Evolutionary conservation across 2,113 vertebrate genomes (phyloP).

Genomic region (Elgaria multicarinata): DNA sequence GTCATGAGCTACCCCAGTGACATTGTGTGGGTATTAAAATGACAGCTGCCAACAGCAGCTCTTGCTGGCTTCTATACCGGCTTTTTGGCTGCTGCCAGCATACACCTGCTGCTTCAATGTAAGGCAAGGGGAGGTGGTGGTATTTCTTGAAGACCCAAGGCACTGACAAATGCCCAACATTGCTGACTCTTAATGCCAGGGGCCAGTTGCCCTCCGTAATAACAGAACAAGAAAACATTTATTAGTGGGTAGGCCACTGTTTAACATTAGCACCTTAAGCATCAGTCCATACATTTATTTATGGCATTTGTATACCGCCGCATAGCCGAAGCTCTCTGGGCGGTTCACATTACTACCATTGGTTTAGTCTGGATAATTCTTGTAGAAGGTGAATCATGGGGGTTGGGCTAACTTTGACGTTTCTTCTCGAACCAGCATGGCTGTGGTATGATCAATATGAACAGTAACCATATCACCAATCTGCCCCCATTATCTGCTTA

Average conservation of each 20-base stretch:
- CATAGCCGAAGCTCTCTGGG: no score
- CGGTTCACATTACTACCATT: no score
- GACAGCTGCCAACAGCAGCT: no score
- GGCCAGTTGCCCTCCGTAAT: background rate
- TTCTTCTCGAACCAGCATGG: background rate
- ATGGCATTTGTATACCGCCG: no score
- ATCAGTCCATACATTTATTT: background rate
- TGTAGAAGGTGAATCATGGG: background rate
- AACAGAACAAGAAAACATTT: background rate
- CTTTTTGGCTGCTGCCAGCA: background rate
- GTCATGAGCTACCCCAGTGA: background rate
- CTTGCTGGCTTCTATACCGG: no score
- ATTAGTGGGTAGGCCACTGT: background rate
- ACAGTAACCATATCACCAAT: background rate
- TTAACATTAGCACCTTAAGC: background rate
- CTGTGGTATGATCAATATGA: background rate
- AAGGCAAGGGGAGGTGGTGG: background rate
- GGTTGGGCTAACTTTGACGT: background rate
- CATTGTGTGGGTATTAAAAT: background rate
- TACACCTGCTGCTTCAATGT: background rate
- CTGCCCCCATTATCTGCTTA: background rate
- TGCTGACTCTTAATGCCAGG: no score
- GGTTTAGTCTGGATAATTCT: background rate
- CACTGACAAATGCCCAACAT: no score
- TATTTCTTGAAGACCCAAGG: background rate